Evolutionary conservation across 2,797 vertebrate species (phyloP).

Genomic region (Rhinophrynus dorsalis): DNA sequence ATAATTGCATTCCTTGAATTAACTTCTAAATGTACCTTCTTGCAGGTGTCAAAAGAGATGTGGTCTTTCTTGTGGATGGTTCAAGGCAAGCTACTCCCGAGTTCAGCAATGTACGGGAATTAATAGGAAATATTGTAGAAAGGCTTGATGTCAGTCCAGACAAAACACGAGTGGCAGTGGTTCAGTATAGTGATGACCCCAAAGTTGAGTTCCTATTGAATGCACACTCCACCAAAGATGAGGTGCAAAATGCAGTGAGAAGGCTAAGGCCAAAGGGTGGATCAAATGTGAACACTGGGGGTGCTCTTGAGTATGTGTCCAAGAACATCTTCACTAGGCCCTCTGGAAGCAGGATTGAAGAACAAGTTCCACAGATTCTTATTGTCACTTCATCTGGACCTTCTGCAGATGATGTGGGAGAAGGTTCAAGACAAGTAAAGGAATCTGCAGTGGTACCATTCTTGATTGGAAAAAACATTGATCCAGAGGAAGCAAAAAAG

Average conservation of each 20-base stretch:
- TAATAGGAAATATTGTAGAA: conserved; percentile 81
- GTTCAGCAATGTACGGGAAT: conserved; percentile 75
- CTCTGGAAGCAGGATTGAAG: conserved; percentile 89
- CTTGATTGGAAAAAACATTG: conserved; percentile 75
- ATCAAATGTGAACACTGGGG: conserved; percentile 75
- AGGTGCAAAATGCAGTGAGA: conserved; percentile 74
- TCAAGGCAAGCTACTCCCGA: conserved; percentile 72
- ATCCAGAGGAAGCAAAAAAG: conserved; percentile 70
- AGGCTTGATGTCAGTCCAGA: conserved; percentile 85
- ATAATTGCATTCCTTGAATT: background rate
- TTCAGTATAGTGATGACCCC: conserved; percentile 88
- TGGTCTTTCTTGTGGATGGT: conserved; percentile 93
- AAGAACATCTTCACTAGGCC: conserved; percentile 87
- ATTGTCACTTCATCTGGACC: conserved; percentile 83
- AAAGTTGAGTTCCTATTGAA: conserved; percentile 85
- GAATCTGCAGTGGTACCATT: conserved; percentile 77
- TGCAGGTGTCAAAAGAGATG: conserved; percentile 76
- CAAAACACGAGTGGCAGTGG: conserved; percentile 81
- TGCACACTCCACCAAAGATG: conserved; percentile 79
- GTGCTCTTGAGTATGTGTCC: conserved; percentile 83
- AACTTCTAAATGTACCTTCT: background rate
- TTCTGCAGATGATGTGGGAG: conserved; percentile 81
- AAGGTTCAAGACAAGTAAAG: conserved; percentile 79
- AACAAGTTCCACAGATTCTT: conserved; percentile 90
- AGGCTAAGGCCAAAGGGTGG: conserved; percentile 79